Base-by-base conservation (phyloP, 2,113 vertebrate genomes). In the Eptatretus burgeri region DNA sequence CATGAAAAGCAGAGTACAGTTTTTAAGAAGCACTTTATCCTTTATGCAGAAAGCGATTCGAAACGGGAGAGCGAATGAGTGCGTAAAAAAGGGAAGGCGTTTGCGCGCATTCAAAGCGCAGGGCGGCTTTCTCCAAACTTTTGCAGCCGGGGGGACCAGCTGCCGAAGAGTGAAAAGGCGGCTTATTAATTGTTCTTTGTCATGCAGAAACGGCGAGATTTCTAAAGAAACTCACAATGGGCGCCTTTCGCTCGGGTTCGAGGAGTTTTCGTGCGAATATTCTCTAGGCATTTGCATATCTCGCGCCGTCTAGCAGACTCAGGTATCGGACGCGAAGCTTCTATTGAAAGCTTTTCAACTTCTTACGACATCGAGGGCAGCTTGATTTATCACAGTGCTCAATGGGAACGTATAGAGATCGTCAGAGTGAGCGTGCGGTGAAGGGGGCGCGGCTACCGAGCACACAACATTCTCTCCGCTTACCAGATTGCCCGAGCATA, bases 221-320 rank as follows among this genome's bases (percentile, higher is more conserved):
- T 83, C 79, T 84, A 80, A 81, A 76, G 77, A 74, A 74, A 94
- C 91, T 82, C 76, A 96, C 91, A 96, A 96, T 94, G 76, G 72
- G 72, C 74, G 72, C 76, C 67, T 77, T 76, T 77, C 11, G 12
- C 74, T 74, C 77, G 88, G 88, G 95, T 95, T 95, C 86, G 89
- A 96, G 91, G 93, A 95, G 94, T 96, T 93, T 94, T 89, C 87
- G 84, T 95, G 91, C 88, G 91, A 84, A 87, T 89, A 65, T 94
- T 95, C 56, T 60, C 56, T 83, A 89, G 88, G 94, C 87, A 94
- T 88, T 88, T 95, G 88, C 87, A 82, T 81, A 72, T 84, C 79
- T 78, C 78, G 83, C 80, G 79, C 84, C 84, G 89, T 83, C 85
- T 87, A 84, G 80, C 91, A 95, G 88, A 89, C 84, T 81, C 88